Evolutionary conservation across 2,113 vertebrate species (phyloP).

Genomic region (Rallus limicola): DNA sequence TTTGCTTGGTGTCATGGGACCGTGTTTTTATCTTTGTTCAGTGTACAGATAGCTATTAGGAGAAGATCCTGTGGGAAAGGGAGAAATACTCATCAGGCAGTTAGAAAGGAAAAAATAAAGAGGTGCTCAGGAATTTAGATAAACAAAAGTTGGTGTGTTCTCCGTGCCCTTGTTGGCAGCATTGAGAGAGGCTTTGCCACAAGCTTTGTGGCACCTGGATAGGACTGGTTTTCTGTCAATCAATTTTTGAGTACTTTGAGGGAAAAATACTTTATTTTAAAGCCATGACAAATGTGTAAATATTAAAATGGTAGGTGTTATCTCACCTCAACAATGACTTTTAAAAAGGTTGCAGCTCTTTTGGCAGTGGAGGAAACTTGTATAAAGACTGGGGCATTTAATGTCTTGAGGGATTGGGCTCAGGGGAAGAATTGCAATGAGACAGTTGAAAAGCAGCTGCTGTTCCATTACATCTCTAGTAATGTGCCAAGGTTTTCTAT

Average conservation of each 20-base stretch:
- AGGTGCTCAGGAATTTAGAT: neutral
- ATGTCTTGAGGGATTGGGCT: constrained; percentile 29
- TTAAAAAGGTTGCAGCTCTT: neutral
- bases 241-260: neutral
- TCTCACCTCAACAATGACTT: constrained; percentile 29
- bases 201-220: neutral
- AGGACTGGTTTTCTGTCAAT: neutral
- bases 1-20: neutral
- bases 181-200: neutral
- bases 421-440: constrained; percentile 34
- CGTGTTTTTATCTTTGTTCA: neutral
- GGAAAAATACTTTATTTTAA: constrained; percentile 7
- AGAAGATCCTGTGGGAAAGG: neutral
- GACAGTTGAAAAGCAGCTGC: constrained; percentile 64
- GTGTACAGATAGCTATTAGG: neutral
- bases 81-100: neutral
- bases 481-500: constrained; percentile 55
- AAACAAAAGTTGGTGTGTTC: neutral
- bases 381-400: constrained; percentile 25
- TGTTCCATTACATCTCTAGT: constrained; percentile 44
- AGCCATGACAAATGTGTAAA: neutral
- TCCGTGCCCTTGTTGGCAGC: neutral
- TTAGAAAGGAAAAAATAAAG: neutral
- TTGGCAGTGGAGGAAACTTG: constrained; percentile 25
- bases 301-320: constrained; percentile 48